phyloP scores from a whole-genome alignment of 37 sponge, comb jelly and placozoan species.

The Dysidea cf. avara region DNA sequence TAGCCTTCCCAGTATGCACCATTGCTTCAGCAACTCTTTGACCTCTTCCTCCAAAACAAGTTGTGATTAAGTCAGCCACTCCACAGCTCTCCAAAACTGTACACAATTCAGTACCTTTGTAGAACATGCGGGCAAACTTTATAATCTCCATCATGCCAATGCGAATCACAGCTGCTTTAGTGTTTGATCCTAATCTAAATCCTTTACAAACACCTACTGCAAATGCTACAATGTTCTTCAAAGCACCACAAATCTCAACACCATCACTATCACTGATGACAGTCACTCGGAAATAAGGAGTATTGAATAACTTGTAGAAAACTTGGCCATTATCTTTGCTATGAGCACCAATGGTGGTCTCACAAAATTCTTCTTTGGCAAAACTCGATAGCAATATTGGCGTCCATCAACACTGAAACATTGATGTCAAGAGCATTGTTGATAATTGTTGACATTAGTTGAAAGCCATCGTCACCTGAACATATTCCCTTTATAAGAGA shows the following conservation, averaged over 20 bases:
- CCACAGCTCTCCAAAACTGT: constrained; percentile 97
- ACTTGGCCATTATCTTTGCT: constrained; percentile 51
- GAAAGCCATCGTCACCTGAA: too few species aligned
- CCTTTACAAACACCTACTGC: constrained; percentile 97
- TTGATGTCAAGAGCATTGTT: constrained; percentile 55
- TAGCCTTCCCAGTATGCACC: constrained; percentile 74
- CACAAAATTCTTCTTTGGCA: constrained; percentile 86
- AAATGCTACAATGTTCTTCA: constrained; percentile 98
- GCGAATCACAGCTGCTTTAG: constrained; percentile 93
- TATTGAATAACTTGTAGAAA: constrained; percentile 64
- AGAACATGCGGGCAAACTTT: constrained; percentile 66
- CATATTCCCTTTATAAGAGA: constrained; percentile 98
- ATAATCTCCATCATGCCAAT: constrained; percentile 93
- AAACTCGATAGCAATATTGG: constrained; percentile 95
- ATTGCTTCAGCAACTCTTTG: constrained; percentile 89
- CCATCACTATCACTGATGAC: constrained; percentile 74
- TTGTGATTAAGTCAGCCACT: constrained; percentile 94
- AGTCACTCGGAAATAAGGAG: constrained; percentile 62
- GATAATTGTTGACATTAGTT: constrained; percentile 80
- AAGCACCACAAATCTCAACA: constrained; percentile 96
- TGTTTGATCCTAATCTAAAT: constrained; percentile 89
- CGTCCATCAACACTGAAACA: constrained; percentile 93
- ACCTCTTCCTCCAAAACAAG: constrained; percentile 94
- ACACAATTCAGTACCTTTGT: constrained; percentile 40
- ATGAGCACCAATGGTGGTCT: constrained; percentile 80